Conservation (phyloP, 2,797 vertebrate species). For the Otolemur crassicaudatus region DNA sequence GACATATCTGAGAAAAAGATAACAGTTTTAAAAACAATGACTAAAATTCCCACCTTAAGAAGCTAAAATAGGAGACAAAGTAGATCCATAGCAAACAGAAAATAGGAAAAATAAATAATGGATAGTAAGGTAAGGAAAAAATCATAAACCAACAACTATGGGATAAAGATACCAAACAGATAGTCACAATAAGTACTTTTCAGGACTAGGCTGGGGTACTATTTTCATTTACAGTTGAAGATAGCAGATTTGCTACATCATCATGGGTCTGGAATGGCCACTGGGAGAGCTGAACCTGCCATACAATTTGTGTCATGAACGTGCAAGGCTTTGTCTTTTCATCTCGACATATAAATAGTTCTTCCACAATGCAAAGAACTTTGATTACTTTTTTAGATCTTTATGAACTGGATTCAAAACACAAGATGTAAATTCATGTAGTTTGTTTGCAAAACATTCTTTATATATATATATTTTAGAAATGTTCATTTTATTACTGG, state of each 20-base stretch:
- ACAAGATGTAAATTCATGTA: background rate
- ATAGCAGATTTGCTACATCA: background rate
- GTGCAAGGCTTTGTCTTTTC: background rate
- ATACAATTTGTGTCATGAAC: background rate
- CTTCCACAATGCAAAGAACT: background rate
- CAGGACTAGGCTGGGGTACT: background rate
- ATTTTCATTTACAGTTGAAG: background rate
- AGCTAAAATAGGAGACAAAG: background rate
- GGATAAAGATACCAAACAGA: background rate
- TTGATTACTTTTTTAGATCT: background rate
- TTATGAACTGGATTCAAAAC: background rate
- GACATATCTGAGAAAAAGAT: background rate
- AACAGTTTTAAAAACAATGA: background rate
- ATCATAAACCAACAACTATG: background rate
- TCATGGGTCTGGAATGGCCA: background rate
- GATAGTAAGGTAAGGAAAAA: background rate
- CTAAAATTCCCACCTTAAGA: background rate
- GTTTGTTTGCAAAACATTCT: background rate
- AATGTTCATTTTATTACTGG: constrained; percentile 16
- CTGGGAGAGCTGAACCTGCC: background rate
- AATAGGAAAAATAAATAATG: background rate
- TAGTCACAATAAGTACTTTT: background rate
- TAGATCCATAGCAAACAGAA: background rate
- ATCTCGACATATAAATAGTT: background rate
- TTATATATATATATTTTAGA: background rate